A percentile compares a stretch with the other conserved stretches of the same genome.
Evolutionary conservation across 2,888 invertebrate species (phyloP).

Genomic region (Ctenicera cuprea): DNA sequence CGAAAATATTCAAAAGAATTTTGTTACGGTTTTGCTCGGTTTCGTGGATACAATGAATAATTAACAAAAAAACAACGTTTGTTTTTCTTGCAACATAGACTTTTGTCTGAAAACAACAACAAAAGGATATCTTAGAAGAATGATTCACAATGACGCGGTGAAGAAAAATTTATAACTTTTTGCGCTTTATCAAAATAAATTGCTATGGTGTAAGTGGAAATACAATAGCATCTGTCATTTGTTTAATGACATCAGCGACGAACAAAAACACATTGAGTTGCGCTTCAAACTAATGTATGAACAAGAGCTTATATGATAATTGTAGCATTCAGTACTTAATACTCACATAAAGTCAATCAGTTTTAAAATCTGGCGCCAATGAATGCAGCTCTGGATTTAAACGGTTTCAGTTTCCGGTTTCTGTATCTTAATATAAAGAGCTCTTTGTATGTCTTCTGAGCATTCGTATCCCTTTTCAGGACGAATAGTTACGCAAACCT

Average conservation of each 20-base stretch:
- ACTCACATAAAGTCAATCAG: constrained; percentile 52
- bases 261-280: constrained; percentile 52
- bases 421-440: constrained; percentile 30
- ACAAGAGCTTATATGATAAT: constrained; percentile 52
- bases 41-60: not conserved
- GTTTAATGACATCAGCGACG: constrained; percentile 56
- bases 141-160: constrained; percentile 41
- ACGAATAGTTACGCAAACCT: constrained; percentile 19
- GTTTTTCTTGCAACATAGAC: not conserved
- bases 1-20: no score
- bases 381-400: constrained; percentile 45
- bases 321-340: constrained; percentile 54
- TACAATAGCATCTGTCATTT: constrained; percentile 59
- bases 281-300: constrained; percentile 48
- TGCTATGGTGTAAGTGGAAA: constrained; percentile 50
- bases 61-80: not conserved
- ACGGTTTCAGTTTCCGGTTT: constrained; percentile 50
- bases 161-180: constrained; percentile 42
- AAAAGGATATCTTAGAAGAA: constrained; percentile 24
- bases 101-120: not conserved
- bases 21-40: no score
- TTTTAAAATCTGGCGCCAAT: constrained; percentile 58
- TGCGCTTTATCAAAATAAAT: constrained; percentile 46
- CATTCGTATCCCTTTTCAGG: constrained; percentile 13
- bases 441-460: constrained; percentile 22